These are phyloP conservation scores for Xiphias gladius DNA, from an alignment of 2,113 vertebrate species.

Conservation along the genomic window DNA sequence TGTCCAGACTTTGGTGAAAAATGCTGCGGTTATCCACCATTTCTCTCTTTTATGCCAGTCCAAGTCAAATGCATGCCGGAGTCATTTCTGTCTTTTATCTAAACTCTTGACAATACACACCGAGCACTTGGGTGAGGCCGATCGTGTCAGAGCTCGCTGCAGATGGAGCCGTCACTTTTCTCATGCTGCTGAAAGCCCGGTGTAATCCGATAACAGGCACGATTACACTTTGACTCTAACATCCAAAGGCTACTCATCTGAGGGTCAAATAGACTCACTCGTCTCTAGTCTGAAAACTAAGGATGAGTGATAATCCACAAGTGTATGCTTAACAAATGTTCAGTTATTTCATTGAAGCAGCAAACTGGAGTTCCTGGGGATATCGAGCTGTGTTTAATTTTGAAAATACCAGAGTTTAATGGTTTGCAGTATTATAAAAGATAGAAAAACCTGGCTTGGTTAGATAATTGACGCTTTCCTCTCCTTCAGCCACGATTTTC, in stretches of 20 bases:
- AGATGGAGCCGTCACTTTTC: slow-evolving; percentile 51
- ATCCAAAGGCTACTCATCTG: slow-evolving; percentile 41
- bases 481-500: slow-evolving; percentile 25
- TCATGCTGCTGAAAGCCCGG: slow-evolving; percentile 5
- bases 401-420: not conserved
- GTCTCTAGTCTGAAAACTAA: slow-evolving; percentile 3
- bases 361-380: not conserved
- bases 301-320: not conserved
- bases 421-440: slow-evolving; percentile 30
- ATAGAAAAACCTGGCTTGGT: slow-evolving; percentile 1
- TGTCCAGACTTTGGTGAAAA: slow-evolving; percentile 40
- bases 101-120: slow-evolving; percentile 33
- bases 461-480: slow-evolving; percentile 47
- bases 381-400: not conserved
- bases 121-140: slow-evolving; percentile 17
- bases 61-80: slow-evolving; percentile 25
- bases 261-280: slow-evolving; percentile 31
- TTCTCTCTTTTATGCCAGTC: slow-evolving; percentile 53
- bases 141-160: not conserved
- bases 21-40: slow-evolving; percentile 45
- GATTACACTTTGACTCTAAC: slow-evolving; percentile 44
- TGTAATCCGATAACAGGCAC: slow-evolving; percentile 22
- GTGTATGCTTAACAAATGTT: not conserved
- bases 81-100: slow-evolving; percentile 55
- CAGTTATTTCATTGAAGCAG: not conserved